These are phyloP conservation scores for Bubo blakistoni DNA, from an alignment of 2,113 vertebrate species.

Conservation along the genomic window DNA sequence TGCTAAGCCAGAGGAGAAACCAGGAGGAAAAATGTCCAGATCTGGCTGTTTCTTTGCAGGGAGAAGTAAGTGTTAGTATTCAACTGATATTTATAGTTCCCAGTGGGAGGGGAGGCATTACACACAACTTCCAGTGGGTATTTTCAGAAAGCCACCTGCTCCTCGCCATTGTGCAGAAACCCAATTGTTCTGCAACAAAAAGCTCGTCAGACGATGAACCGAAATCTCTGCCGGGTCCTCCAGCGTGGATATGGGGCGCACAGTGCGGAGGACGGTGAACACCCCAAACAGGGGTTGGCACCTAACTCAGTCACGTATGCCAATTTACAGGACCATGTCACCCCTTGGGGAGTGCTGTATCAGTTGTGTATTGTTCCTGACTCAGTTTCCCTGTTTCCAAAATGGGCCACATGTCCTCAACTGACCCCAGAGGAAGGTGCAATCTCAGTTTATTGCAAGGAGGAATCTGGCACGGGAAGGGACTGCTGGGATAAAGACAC, in stretches of 20 bases:
- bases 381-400: neutral
- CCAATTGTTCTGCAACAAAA: neutral
- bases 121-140: conserved; percentile 48
- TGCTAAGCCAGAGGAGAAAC: neutral
- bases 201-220: neutral
- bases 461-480: neutral
- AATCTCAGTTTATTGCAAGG: neutral
- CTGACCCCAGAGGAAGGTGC: neutral
- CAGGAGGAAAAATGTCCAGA: neutral
- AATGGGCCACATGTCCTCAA: neutral
- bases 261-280: fast-evolving
- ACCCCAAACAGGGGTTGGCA: neutral
- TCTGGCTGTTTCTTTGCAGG: conserved; percentile 12
- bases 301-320: fast-evolving
- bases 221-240: fast-evolving
- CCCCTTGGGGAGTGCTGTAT: neutral
- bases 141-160: conserved; percentile 67
- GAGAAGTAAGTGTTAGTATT: conserved; percentile 4
- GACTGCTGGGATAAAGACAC: neutral
- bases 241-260: fast-evolving
- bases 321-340: fast-evolving
- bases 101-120: conserved; percentile 52
- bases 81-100: conserved; percentile 43
- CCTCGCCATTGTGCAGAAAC: conserved; percentile 12
- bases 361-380: fast-evolving